Evolutionary conservation across 2,797 vertebrate species (phyloP).

Genomic region (Pagetopsis macropterus): DNA sequence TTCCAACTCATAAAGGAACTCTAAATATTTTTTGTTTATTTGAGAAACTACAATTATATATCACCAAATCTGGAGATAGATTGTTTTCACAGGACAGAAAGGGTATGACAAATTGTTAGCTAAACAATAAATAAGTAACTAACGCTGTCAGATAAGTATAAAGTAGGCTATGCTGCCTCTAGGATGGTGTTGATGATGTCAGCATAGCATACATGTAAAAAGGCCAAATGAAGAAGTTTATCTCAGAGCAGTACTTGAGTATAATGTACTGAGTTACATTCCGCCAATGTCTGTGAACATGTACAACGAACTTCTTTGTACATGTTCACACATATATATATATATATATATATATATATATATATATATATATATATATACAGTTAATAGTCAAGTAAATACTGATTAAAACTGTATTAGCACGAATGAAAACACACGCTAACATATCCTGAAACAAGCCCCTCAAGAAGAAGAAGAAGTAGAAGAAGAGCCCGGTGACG

Average conservation of each 20-base stretch:
- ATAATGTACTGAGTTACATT: background rate
- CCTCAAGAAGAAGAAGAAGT: too few relatives aligned
- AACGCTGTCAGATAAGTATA: background rate
- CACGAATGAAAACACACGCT: background rate
- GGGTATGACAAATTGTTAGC: background rate
- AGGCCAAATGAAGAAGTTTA: background rate
- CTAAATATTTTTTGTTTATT: background rate
- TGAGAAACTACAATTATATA: background rate
- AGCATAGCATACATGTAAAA: background rate
- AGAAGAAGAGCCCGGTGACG: slow-evolving; percentile 33
- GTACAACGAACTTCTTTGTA: background rate
- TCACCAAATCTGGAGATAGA: slow-evolving; percentile 1
- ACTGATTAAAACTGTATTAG: background rate
- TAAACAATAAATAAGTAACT: background rate
- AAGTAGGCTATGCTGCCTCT: background rate
- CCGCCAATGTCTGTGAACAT: background rate
- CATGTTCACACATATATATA: background rate
- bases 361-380: background rate
- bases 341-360: background rate
- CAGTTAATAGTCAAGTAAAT: background rate
- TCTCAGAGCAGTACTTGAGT: background rate
- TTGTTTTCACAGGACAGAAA: background rate
- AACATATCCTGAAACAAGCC: too few relatives aligned
- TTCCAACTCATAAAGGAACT: background rate
- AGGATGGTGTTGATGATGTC: background rate